phyloP scores from a whole-genome alignment of 2,797 vertebrate species.

The Danio jaintianensis region DNA sequence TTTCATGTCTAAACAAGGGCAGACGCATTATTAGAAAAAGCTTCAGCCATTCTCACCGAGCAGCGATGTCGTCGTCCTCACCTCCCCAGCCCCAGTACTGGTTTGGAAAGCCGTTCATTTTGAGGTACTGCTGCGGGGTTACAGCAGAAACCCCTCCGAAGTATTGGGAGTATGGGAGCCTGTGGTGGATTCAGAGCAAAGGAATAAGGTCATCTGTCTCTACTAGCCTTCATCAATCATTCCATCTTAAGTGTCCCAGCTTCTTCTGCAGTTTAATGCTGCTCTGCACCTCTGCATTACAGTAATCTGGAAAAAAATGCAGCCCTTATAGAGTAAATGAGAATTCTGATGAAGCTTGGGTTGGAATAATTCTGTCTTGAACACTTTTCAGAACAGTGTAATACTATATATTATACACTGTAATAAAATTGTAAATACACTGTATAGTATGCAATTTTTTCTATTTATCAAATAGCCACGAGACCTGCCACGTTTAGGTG shows the following conservation, averaged over 20 bases:
- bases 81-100: conserved; percentile 98
- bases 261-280: conserved; percentile 2
- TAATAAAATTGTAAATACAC: background rate
- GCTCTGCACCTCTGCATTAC: background rate
- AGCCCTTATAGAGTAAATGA: background rate
- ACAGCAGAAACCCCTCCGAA: conserved; percentile 95
- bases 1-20: too few relatives aligned
- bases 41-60: conserved; percentile 80
- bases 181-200: conserved; percentile 64
- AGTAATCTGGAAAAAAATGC: background rate
- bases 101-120: conserved; percentile 97
- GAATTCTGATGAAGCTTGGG: background rate
- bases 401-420: background rate
- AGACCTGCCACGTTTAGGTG: background rate
- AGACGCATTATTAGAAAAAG: too few relatives aligned
- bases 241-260: conserved; percentile 27
- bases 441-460: background rate
- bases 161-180: conserved; percentile 93
- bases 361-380: background rate
- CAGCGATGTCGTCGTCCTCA: conserved; percentile 94
- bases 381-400: background rate
- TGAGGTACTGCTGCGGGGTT: conserved; percentile 96
- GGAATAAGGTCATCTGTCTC: conserved; percentile 18
- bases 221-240: conserved; percentile 23
- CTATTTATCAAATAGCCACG: background rate